These are phyloP conservation scores for Grallaria varia DNA, from an alignment of 2,113 vertebrate genomes.

Conservation along the genomic window DNA sequence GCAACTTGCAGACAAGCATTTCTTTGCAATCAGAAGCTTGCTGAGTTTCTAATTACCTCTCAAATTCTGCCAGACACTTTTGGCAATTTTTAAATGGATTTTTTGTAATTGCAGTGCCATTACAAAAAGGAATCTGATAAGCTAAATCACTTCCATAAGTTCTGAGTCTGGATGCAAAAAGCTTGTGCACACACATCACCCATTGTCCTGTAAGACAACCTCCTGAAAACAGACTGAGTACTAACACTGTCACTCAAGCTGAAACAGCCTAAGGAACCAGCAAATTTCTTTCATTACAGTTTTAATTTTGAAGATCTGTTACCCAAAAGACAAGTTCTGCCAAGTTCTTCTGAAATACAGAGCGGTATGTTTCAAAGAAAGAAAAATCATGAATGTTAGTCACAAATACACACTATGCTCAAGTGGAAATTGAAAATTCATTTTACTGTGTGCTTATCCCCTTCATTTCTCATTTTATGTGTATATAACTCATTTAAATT, in stretches of 20 bases:
- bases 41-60: neutral
- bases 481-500: neutral
- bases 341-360: neutral
- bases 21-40: neutral
- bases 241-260: neutral
- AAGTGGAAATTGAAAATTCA: constrained; percentile 28
- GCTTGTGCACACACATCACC: neutral
- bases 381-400: neutral
- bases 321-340: neutral
- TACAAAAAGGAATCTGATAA: neutral
- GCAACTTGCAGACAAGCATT: neutral
- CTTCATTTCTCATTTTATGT: neutral
- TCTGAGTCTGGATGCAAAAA: neutral
- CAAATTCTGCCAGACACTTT: neutral
- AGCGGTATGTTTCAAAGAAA: neutral
- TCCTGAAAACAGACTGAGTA: neutral
- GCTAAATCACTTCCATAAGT: neutral
- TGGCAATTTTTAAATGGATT: neutral
- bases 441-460: neutral
- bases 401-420: neutral
- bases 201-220: neutral
- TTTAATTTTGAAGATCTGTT: neutral
- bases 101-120: neutral
- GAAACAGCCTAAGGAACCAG: neutral
- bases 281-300: neutral